Evolutionary conservation across 2,113 vertebrate genomes (phyloP).

Genomic region (Megaptera novaeangliae): DNA sequence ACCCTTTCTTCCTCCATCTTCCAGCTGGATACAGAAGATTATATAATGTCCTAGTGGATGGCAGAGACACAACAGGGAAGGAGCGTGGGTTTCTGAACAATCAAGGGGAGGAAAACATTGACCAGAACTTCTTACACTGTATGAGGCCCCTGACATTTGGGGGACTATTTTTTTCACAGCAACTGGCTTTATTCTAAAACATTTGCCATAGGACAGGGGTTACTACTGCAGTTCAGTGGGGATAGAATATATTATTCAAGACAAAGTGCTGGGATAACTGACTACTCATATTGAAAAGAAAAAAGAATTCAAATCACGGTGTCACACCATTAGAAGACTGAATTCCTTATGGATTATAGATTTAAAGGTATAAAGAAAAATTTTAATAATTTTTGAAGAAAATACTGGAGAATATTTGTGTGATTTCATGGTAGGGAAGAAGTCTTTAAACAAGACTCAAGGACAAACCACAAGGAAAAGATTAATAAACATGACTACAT

Average conservation of each 20-base stretch:
- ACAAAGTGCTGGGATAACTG: neutral
- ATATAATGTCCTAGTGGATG: neutral
- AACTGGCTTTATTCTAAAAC: neutral
- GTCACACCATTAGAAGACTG: neutral
- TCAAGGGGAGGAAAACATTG: neutral
- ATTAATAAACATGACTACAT: neutral
- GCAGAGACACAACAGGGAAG: neutral
- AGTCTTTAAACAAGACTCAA: neutral
- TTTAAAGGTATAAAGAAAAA: neutral
- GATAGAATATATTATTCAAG: neutral
- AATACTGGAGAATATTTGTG: neutral
- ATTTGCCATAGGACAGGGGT: neutral
- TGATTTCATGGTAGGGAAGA: neutral
- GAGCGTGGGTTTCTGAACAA: neutral
- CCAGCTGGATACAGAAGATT: neutral
- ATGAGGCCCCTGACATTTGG: neutral
- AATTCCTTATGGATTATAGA: neutral
- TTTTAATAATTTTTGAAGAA: neutral
- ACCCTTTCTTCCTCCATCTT: neutral
- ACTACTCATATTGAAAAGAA: neutral
- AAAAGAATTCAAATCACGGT: neutral
- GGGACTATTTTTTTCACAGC: neutral
- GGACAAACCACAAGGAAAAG: neutral
- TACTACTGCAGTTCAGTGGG: neutral
- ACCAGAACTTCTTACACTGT: neutral